Base-by-base conservation (phyloP, 2,888 invertebrate species). In the Oligia strigilis region DNA sequence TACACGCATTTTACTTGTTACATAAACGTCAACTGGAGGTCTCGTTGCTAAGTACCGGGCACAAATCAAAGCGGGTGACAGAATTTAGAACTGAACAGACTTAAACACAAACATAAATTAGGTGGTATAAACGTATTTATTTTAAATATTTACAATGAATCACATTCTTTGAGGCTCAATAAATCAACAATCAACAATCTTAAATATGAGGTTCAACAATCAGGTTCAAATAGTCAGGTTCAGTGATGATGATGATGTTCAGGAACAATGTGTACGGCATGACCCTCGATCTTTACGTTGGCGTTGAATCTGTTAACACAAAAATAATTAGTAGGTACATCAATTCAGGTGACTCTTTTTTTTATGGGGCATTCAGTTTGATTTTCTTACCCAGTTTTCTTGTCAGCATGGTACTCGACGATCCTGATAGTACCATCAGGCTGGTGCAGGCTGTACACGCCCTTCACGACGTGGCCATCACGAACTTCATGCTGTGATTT, bases 401-500 rank as follows among this genome's bases (percentile, higher is more conserved):
- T 86, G 83, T 96, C 95, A 82, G 95, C 94, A 78, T 95, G 92
- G 92, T 96, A 97, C 86, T 95, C 92, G 69, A 96, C 96, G 65
- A 94, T 95, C 73, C 96, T 92, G 85, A 94, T 84, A 86, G 95
- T 94, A 86, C 96, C 96, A 82, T 97, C 96, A 65, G 96, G 94
- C 90, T 97, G 95, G 83, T 95, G 93, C 81, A 97, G 92, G 70
- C 94, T 93, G 93, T 97, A 96, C 75, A 91, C 92, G 52, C 97
- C 97, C 90, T 95, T 95, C 77, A 94, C 94, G 14, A 90, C 90
- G 78, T 94, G 90, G 0, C 93, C 94, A 76, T 94, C 92, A 78
- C 94, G 93, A 74, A 87, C 83, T 81, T 94, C 94, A 65, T 94
- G 93, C 83, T 94, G 94, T 55, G 90, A 90, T 87, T 94, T 93